Evolutionary conservation across 2,113 vertebrate genomes (phyloP).

Genomic region (Heterocephalus glaber): DNA sequence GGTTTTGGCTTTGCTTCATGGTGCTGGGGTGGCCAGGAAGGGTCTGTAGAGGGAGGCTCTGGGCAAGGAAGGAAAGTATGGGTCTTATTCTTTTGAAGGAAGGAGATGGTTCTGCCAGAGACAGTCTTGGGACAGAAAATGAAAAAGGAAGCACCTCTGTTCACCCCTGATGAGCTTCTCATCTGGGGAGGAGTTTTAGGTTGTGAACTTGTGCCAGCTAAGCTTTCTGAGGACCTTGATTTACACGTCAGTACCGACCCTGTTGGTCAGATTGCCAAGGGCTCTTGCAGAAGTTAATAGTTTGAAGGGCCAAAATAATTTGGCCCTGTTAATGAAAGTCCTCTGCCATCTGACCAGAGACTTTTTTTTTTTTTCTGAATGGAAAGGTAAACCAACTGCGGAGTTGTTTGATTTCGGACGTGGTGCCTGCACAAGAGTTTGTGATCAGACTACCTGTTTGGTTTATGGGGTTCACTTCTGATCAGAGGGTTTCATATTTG

Average conservation of each 20-base stretch:
- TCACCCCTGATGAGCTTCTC: background rate
- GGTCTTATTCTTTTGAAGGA: background rate
- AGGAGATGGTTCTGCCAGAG: background rate
- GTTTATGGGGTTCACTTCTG: background rate
- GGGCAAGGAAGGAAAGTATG: background rate
- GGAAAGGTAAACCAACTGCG: background rate
- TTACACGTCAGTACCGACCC: slow-evolving; percentile 13
- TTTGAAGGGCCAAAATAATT: slow-evolving; percentile 68
- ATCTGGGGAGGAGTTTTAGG: slow-evolving; percentile 28
- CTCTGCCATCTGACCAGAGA: background rate
- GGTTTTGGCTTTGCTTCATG: background rate
- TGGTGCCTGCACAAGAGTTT: background rate
- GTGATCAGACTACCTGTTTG: background rate
- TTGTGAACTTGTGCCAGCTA: background rate
- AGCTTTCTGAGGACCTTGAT: slow-evolving; percentile 52
- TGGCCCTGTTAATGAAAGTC: background rate
- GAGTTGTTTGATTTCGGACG: background rate
- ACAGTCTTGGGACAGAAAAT: background rate
- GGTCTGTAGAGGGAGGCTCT: background rate
- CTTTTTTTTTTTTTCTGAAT: slow-evolving; percentile 19
- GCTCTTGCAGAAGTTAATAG: background rate
- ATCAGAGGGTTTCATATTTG: background rate
- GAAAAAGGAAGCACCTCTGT: fast-evolving
- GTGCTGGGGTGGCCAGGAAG: background rate
- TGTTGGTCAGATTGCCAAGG: slow-evolving; percentile 62